Conservation (phyloP, 1,140 invertebrate genomes). For the Lamellibrachia luymesi region DNA sequence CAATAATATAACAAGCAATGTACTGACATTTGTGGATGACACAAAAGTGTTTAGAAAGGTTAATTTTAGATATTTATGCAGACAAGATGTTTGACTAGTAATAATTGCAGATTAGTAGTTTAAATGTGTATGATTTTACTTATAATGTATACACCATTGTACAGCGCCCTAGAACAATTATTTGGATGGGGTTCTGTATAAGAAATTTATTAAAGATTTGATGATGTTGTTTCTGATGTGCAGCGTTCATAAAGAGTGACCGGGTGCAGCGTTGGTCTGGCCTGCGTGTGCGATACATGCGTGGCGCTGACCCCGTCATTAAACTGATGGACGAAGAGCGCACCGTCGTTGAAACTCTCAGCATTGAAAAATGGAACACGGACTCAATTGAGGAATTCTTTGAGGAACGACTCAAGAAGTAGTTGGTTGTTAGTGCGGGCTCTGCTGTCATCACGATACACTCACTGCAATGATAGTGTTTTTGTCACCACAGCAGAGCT, state of each 20-base stretch:
- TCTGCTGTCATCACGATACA: background rate
- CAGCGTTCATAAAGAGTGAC: slow-evolving; percentile 89
- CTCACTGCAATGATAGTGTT: background rate
- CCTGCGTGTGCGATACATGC: slow-evolving; percentile 82
- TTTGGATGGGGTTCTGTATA: background rate
- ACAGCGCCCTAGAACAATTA: too few relatives aligned
- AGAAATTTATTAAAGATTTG: background rate
- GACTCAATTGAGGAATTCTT: slow-evolving; percentile 94
- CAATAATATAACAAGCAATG: too few relatives aligned
- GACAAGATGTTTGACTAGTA: background rate
- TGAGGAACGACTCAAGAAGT: slow-evolving; percentile 71
- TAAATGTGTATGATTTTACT: too few relatives aligned
- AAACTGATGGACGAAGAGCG: slow-evolving; percentile 74
- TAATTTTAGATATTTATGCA: too few relatives aligned
- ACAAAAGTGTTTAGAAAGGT: too few relatives aligned
- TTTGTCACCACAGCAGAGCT: background rate
- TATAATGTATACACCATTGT: too few relatives aligned
- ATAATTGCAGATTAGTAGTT: background rate
- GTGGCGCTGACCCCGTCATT: slow-evolving; percentile 88
- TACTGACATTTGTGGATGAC: too few relatives aligned
- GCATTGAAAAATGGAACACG: slow-evolving; percentile 96
- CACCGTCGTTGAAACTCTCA: slow-evolving; percentile 65
- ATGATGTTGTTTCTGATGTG: slow-evolving; percentile 26
- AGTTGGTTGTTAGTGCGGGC: slow-evolving; percentile 19
- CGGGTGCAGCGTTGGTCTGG: slow-evolving; percentile 82